Percentiles rank a stretch among this genome's conserved stretches.
These are phyloP conservation scores for Prosopocoilus inquinatus DNA, from an alignment of 2,888 invertebrate species.

Conservation along the genomic window DNA sequence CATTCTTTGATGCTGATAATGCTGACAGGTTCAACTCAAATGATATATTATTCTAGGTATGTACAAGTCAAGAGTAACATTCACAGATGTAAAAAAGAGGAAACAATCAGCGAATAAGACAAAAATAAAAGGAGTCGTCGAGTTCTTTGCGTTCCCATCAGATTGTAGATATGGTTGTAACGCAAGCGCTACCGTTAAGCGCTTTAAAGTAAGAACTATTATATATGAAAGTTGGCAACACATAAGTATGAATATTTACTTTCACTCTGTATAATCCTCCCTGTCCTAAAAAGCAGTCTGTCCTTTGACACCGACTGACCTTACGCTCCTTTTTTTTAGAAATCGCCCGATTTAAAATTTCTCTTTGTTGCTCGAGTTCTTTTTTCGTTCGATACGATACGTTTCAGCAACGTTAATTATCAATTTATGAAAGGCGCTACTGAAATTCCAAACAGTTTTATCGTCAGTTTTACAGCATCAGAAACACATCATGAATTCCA, in stretches of 20 bases:
- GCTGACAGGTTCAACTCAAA: no score
- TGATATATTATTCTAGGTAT: neutral
- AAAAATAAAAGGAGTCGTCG: constrained; percentile 14
- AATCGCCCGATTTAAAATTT: no score
- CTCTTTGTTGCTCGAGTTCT: no score
- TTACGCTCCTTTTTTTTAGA: neutral
- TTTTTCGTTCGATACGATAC: no score
- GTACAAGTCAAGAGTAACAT: constrained; percentile 2
- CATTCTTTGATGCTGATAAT: no score
- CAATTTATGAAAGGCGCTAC: no score
- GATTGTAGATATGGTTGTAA: constrained; percentile 25
- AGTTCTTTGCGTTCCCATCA: constrained; percentile 17
- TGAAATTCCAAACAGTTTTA: no score
- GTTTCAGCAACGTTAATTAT: no score
- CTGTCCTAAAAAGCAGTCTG: constrained; percentile 7
- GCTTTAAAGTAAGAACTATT: constrained; percentile 6
- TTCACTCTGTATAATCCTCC: constrained; percentile 9
- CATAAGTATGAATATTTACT: constrained; percentile 17
- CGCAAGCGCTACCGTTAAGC: constrained; percentile 3
- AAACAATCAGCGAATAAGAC: constrained; percentile 8
- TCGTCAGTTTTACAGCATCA: no score
- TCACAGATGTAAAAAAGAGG: constrained; percentile 8
- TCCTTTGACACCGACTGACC: neutral
- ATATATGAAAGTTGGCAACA: constrained; percentile 19
- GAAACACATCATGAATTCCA: no score